A percentile compares a stretch with the other conserved stretches of the same genome.
These are phyloP conservation scores for Drosophila gaucha DNA, from an alignment of 2,888 invertebrate species.

Conservation along the genomic window DNA sequence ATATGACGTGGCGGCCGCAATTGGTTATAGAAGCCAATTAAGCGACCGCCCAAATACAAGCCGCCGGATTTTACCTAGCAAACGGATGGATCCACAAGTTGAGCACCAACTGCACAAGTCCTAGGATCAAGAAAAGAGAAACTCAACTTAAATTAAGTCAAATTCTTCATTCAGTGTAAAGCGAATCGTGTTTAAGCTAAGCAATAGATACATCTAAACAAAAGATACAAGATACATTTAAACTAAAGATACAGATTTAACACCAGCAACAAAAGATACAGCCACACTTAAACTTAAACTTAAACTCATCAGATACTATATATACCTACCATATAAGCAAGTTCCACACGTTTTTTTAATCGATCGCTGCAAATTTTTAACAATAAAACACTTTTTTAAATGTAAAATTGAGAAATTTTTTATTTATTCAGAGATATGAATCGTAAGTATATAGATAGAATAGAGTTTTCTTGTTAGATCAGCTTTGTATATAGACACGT, in stretches of 20 bases:
- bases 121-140: neutral
- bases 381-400: conserved; percentile 41
- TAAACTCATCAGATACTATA: conserved; percentile 6
- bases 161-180: conserved; percentile 37
- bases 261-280: neutral
- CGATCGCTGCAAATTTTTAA: conserved; percentile 17
- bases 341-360: conserved; percentile 12
- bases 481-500: neutral
- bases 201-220: conserved; percentile 7
- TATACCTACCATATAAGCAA: conserved; percentile 20
- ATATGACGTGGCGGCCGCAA: conserved; percentile 84
- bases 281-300: conserved; percentile 4
- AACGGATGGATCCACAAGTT: conserved; percentile 5
- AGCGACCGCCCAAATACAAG: conserved; percentile 82
- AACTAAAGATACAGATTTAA: too few species aligned
- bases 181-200: conserved; percentile 39
- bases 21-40: conserved; percentile 84
- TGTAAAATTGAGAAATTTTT: conserved; percentile 14
- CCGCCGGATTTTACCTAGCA: conserved; percentile 76
- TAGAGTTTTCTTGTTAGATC: neutral
- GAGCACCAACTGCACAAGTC: neutral
- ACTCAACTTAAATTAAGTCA: conserved; percentile 39
- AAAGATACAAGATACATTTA: conserved; percentile 1
- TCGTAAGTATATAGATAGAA: neutral
- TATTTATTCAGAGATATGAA: neutral